Percentiles rank a stretch among this genome's conserved stretches.
phyloP scores from a whole-genome alignment of 2,113 vertebrate species.

The Anoura caudifer region DNA sequence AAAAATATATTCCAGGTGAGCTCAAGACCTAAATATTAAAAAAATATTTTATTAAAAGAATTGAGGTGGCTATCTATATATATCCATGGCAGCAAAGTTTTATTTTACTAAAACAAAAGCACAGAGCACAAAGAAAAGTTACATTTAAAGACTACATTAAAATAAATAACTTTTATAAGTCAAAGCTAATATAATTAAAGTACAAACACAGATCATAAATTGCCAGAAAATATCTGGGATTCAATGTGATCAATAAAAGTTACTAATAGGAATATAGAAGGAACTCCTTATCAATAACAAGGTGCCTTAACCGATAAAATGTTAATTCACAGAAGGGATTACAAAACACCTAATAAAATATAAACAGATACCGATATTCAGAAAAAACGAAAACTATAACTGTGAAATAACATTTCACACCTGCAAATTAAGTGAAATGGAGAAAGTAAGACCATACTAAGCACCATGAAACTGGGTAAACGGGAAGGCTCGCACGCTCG shows the following conservation, averaged over 20 bases:
- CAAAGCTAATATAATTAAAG: neutral
- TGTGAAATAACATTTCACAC: neutral
- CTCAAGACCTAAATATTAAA: neutral
- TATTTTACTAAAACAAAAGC: neutral
- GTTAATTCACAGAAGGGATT: neutral
- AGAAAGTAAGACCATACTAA: neutral
- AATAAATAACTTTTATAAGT: neutral
- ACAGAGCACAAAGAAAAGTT: neutral
- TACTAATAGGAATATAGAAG: neutral
- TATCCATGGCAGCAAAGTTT: neutral
- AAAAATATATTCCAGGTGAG: neutral
- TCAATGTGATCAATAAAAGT: neutral
- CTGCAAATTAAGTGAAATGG: neutral
- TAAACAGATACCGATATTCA: neutral
- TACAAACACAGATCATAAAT: neutral
- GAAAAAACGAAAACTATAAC: slow-evolving; percentile 8
- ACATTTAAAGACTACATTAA: neutral
- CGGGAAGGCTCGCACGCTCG: rapidly evolving
- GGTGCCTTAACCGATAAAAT: neutral
- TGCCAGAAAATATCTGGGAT: neutral
- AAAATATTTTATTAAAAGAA: neutral
- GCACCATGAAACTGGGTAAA: neutral
- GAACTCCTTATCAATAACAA: neutral
- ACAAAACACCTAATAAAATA: neutral
- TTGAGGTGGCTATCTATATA: neutral